phyloP scores from a whole-genome alignment of 2,113 vertebrate genomes.

The Hydrochoerus hydrochaeris region DNA sequence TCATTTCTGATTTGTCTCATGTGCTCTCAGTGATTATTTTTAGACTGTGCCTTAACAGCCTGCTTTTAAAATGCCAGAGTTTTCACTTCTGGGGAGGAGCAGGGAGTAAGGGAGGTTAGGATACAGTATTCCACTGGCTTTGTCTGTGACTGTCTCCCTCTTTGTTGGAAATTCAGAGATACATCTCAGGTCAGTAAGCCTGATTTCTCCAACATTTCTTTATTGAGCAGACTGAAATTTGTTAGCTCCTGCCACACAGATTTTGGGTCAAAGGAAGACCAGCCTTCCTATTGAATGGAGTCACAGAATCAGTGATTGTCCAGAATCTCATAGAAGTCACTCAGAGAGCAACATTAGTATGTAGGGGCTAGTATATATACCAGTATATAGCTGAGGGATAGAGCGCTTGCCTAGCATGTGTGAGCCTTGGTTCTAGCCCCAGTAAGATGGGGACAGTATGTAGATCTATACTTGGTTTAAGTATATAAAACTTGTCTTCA shows the following conservation, averaged over 20 bases:
- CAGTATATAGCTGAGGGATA: neutral
- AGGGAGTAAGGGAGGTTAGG: neutral
- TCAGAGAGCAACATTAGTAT: neutral
- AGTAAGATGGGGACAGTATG: neutral
- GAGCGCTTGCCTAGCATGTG: neutral
- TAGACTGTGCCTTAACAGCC: conserved; percentile 56
- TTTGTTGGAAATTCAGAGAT: neutral
- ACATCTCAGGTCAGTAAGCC: neutral
- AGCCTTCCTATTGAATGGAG: neutral
- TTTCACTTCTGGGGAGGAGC: conserved; percentile 35
- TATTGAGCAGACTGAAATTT: neutral
- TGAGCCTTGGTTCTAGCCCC: neutral
- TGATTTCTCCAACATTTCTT: neutral
- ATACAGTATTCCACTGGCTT: neutral
- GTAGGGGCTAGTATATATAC: neutral
- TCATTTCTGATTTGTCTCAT: conserved; percentile 51
- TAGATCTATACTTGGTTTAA: neutral
- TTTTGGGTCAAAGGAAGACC: neutral
- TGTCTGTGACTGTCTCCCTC: neutral
- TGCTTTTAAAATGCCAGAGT: conserved; percentile 58
- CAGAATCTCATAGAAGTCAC: neutral
- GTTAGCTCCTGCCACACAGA: neutral
- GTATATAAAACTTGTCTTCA: neutral
- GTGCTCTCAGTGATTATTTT: conserved; percentile 63
- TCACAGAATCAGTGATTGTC: neutral